A percentile compares a stretch with the other conserved stretches of the same genome.
phyloP scores from a whole-genome alignment of 1,140 invertebrate genomes.

The Pseudobourletiella spinata region DNA sequence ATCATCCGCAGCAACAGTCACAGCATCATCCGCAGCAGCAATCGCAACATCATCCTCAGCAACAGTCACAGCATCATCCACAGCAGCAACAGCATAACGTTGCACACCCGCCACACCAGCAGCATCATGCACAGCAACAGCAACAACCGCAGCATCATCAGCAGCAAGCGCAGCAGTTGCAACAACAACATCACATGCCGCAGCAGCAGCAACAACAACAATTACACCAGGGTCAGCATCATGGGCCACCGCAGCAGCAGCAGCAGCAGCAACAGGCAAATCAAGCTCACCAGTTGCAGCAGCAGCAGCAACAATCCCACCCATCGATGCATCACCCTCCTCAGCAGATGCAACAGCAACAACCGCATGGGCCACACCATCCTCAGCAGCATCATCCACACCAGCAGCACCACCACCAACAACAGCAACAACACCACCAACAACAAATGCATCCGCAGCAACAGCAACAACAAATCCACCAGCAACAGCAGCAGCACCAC shows the following conservation, averaged over 20 bases:
- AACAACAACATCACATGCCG: background rate
- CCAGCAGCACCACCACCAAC: background rate
- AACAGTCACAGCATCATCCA: background rate
- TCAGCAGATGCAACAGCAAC: background rate
- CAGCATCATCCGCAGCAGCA: background rate
- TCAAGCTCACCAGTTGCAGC: too few relatives aligned
- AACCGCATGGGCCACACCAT: background rate
- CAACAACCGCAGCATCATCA: background rate
- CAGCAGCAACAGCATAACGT: background rate
- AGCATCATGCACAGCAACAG: background rate
- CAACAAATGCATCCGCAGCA: slow-evolving; percentile 3
- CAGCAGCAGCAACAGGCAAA: slow-evolving; percentile 4
- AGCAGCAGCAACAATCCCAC: slow-evolving; percentile 2
- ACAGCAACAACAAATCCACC: too few relatives aligned
- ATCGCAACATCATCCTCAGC: background rate
- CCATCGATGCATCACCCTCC: slow-evolving; percentile 12
- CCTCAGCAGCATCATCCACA: background rate
- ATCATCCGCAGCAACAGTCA: background rate
- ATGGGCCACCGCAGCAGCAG: slow-evolving; percentile 11
- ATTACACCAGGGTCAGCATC: slow-evolving; percentile 3
- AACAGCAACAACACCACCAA: slow-evolving; percentile 11
- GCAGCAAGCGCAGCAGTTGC: background rate
- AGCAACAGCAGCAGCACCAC: background rate
- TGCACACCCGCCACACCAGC: too few relatives aligned
- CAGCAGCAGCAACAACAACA: slow-evolving; percentile 18